Conservation (phyloP, 2,888 invertebrate genomes). For the Baccha elongata region DNA sequence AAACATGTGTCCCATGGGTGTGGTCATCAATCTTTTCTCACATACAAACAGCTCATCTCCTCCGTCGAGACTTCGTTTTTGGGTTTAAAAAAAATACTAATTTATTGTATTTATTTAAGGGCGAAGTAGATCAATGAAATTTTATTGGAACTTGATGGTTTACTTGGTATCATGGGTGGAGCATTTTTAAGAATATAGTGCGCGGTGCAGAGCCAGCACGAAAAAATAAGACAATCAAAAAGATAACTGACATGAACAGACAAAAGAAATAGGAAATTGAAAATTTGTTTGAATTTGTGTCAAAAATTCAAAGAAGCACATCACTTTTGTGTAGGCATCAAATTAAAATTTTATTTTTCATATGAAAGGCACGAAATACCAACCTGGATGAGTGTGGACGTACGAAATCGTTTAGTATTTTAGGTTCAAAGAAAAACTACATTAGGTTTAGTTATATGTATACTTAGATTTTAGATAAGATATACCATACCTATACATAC, state of each 20-base stretch:
- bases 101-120: constrained; percentile 42
- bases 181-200: background rate
- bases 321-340: too few relatives aligned
- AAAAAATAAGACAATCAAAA: background rate
- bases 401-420: too few relatives aligned
- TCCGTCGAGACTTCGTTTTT: constrained; percentile 32
- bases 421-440: too few relatives aligned
- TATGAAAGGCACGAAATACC: too few relatives aligned
- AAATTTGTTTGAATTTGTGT: constrained; percentile 61
- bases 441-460: too few relatives aligned
- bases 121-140: constrained; percentile 26
- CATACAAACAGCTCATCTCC: constrained; percentile 12
- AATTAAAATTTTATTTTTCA: too few relatives aligned
- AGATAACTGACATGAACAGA: constrained; percentile 33
- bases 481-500: too few relatives aligned
- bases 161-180: constrained; percentile 17
- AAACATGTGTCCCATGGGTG: constrained; percentile 47
- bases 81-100: constrained; percentile 45
- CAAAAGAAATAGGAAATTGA: constrained; percentile 62
- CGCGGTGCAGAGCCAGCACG: constrained; percentile 33
- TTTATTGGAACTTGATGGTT: constrained; percentile 57
- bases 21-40: constrained; percentile 63
- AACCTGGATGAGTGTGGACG: too few relatives aligned
- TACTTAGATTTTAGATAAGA: too few relatives aligned
- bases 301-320: constrained; percentile 18